These are phyloP conservation scores for Canis aureus DNA, from an alignment of 2,113 vertebrate species.

Conservation along the genomic window DNA sequence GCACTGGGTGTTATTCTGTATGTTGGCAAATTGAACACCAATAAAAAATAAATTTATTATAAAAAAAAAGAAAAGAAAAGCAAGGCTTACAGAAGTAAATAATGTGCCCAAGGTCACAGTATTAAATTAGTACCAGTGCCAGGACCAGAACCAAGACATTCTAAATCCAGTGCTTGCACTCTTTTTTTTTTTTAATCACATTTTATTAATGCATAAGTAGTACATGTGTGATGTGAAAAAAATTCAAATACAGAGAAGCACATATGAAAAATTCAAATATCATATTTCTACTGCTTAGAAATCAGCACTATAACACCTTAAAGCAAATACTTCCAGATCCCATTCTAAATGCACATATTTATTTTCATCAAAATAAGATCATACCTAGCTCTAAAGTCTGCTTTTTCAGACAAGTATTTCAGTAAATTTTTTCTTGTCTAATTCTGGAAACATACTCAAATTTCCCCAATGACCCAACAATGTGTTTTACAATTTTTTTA, in stretches of 20 bases:
- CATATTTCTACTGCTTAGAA: neutral
- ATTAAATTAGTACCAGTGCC: neutral
- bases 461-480: neutral
- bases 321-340: neutral
- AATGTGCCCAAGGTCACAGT: neutral
- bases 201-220: neutral
- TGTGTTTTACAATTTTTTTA: slow-evolving; percentile 11
- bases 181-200: neutral
- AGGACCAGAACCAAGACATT: neutral
- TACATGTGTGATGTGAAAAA: neutral
- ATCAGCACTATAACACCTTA: neutral
- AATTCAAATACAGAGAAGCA: neutral
- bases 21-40: too few relatives aligned
- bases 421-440: neutral
- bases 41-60: too few relatives aligned
- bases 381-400: neutral
- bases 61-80: neutral
- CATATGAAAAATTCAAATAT: neutral
- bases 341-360: neutral
- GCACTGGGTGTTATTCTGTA: too few relatives aligned
- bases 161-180: neutral
- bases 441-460: neutral
- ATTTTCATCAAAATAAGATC: slow-evolving; percentile 35
- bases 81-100: neutral
- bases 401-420: neutral